A percentile compares a stretch with the other conserved stretches of the same genome.
Evolutionary conservation across 2,888 invertebrate genomes (phyloP).

Genomic region (Leptopilina myrica): DNA sequence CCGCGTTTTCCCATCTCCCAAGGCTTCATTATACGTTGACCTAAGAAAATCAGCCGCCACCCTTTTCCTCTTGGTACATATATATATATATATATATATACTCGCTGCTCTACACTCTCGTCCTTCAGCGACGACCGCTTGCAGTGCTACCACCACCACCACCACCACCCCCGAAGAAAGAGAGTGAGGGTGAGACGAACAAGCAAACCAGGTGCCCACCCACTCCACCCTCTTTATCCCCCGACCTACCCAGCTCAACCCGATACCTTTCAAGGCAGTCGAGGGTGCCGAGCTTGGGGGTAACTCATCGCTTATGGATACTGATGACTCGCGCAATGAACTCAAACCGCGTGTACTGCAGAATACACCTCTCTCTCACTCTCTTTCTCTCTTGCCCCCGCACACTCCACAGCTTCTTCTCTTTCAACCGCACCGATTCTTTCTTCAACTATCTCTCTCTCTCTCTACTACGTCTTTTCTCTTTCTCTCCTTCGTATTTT

Average conservation of each 20-base stretch:
- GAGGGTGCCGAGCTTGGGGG: slow-evolving; percentile 57
- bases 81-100: no score
- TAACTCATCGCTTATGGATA: slow-evolving; percentile 87
- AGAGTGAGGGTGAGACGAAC: slow-evolving; percentile 64
- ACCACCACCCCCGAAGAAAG: slow-evolving; percentile 47
- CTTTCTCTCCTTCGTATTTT: slow-evolving; percentile 43
- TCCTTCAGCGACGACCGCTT: slow-evolving; percentile 57
- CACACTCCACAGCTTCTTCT: slow-evolving; percentile 74
- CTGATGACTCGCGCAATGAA: slow-evolving; percentile 86
- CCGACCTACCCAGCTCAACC: slow-evolving; percentile 52
- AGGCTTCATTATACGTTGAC: slow-evolving; percentile 76
- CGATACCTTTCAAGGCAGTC: slow-evolving; percentile 49
- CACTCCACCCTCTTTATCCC: slow-evolving; percentile 49
- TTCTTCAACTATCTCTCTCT: slow-evolving; percentile 11
- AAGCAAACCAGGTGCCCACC: slow-evolving; percentile 73
- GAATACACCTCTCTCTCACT: slow-evolving; percentile 52
- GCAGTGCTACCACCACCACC: slow-evolving; percentile 51
- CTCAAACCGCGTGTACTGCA: slow-evolving; percentile 68
- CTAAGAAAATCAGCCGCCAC: slow-evolving; percentile 76
- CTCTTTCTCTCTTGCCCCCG: slow-evolving; percentile 43
- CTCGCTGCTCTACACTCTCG: slow-evolving; percentile 44
- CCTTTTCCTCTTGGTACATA: slow-evolving; percentile 52
- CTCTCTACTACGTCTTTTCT: slow-evolving; percentile 22
- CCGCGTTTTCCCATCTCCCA: slow-evolving; percentile 59
- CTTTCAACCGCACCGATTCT: slow-evolving; percentile 37